Base-by-base conservation (phyloP, 1,140 invertebrate species). In the Drosophila littoralis region DNA sequence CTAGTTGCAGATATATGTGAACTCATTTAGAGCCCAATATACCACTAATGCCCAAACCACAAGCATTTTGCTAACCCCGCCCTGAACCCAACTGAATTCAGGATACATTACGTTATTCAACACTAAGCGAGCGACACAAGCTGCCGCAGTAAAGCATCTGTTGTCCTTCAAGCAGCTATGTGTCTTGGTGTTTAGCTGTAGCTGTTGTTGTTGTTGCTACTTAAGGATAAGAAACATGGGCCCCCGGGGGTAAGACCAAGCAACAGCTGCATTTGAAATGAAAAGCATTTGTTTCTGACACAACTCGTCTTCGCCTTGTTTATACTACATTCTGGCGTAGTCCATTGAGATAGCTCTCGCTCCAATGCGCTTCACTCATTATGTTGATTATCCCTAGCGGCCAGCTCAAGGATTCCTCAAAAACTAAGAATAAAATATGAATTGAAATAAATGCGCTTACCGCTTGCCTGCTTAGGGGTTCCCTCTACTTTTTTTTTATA, bases 211-310 rank as follows among this genome's bases (percentile, higher is more conserved):
- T 33, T 68, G 10, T 33, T 63, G 17, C 10, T 63, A n/a, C 38
- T 73, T 55, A 63, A 9, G 72, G 58, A 72, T 88, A 83, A 80
- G 79, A 74, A 82, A 77, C 57, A 75, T 79, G 57, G 52, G 75
- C 65, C 76, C 79, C 77, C 66, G 32, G 79, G 84, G 84, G 36
- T 52, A 69, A 57, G 83, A 59, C 83, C 80, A 71, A 83, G 84
- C 84, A 88, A 88, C 83, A 88, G 83, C 83, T 88, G 83, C 83
- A 88, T 88, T 88, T 88, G 77, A 88, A 88, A 88, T 88, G 83
- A 88, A 88, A 88, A 88, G 83, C 83, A 88, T 88, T 88, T 88
- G 83, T 88, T 88, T 89, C 84, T 83, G 83, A 83, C 84, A 89
- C 83, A 89, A 89, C 84, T 88, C 73, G 80, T 89, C 83, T 85